A percentile compares a stretch with the other conserved stretches of the same genome.
These are phyloP conservation scores for Nesidiocoris tenuis DNA, from an alignment of 2,888 invertebrate genomes.

Conservation along the genomic window DNA sequence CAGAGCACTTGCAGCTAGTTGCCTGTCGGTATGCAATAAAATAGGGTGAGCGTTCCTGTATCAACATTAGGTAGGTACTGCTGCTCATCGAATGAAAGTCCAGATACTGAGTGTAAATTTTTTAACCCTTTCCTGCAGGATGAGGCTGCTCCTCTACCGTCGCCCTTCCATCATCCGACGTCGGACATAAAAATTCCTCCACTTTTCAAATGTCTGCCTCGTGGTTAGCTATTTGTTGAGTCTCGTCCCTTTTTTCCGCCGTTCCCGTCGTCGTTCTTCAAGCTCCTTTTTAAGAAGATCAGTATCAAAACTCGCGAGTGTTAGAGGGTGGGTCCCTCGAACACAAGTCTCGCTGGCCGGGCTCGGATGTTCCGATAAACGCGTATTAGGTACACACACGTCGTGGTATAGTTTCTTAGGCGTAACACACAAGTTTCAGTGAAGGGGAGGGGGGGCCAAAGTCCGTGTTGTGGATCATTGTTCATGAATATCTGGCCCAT, in stretches of 20 bases:
- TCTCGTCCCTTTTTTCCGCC: neutral
- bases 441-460: neutral
- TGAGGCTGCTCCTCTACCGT: too few species aligned
- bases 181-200: neutral
- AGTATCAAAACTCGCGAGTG: constrained; percentile 19
- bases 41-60: too few species aligned
- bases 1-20: too few species aligned
- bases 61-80: too few species aligned
- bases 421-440: neutral
- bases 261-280: neutral
- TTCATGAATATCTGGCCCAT: constrained; percentile 41
- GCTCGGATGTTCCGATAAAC: neutral
- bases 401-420: neutral
- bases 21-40: too few species aligned
- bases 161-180: neutral
- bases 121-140: too few species aligned
- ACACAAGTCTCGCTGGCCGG: neutral
- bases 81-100: too few species aligned
- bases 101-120: too few species aligned
- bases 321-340: neutral
- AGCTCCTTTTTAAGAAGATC: constrained; percentile 28
- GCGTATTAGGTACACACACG: neutral
- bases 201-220: neutral
- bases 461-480: constrained; percentile 28
- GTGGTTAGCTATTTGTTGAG: neutral